Conservation (phyloP, 1,140 invertebrate species). For the Sinella curviseta region DNA sequence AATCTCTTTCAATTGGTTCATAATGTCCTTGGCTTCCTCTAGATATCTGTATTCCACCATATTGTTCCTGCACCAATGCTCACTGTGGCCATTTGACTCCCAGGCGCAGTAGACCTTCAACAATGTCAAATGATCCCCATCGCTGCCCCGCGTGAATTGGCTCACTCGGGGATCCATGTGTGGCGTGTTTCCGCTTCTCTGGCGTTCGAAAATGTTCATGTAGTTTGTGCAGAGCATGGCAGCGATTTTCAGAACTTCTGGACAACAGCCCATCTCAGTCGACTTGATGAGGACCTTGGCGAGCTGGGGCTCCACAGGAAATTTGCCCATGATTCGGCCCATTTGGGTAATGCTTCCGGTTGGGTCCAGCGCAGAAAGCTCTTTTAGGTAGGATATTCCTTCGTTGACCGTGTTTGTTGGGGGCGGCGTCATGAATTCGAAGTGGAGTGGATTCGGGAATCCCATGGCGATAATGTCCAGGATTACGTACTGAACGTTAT, state of each 20-base stretch:
- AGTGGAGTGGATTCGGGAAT: constrained; percentile 91
- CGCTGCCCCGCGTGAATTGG: too few species aligned
- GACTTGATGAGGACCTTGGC: constrained; percentile 96
- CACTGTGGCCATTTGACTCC: constrained; percentile 73
- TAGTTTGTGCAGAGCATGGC: not conserved
- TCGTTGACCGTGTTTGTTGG: constrained; percentile 97
- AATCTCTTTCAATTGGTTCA: not conserved
- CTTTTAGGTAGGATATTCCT: constrained; percentile 98
- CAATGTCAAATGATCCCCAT: constrained; percentile 95
- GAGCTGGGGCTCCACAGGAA: constrained; percentile 97
- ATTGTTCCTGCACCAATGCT: constrained; percentile 14
- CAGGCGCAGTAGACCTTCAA: constrained; percentile 97
- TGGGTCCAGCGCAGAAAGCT: constrained; percentile 86
- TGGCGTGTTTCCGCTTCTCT: constrained; percentile 92
- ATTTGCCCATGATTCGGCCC: constrained; percentile 96
- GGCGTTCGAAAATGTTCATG: constrained; percentile 84
- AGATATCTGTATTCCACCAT: constrained; percentile 1
- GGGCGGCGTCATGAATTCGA: constrained; percentile 99
- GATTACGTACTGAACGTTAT: constrained; percentile 96
- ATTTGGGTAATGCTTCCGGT: constrained; percentile 89
- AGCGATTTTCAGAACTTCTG: constrained; percentile 72
- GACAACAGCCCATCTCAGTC: constrained; percentile 78
- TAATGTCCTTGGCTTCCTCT: constrained; percentile 19
- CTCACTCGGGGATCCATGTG: constrained; percentile 96
- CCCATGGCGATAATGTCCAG: constrained; percentile 90